These are phyloP conservation scores for Oryzias woworae DNA, from an alignment of 2,113 vertebrate genomes.

Conservation along the genomic window DNA sequence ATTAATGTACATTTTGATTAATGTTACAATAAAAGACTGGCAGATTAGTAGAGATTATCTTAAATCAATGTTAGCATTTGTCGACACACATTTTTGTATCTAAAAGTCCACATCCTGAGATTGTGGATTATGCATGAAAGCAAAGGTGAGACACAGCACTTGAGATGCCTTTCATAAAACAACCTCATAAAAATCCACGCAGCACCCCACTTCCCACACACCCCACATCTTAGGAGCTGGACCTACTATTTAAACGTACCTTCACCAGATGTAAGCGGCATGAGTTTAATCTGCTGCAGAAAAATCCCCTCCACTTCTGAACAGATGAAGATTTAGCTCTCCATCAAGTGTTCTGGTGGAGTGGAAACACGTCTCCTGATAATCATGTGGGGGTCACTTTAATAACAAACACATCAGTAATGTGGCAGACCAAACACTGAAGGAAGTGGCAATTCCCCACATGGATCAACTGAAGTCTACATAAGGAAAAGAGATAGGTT, in stretches of 20 bases:
- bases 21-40: background rate
- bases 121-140: background rate
- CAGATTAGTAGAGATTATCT: background rate
- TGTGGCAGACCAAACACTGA: background rate
- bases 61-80: background rate
- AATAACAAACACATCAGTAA: background rate
- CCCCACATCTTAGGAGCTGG: constrained; percentile 18
- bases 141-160: background rate
- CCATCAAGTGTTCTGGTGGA: background rate
- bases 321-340: background rate
- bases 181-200: constrained; percentile 3
- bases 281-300: constrained; percentile 16
- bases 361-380: background rate
- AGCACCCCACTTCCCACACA: background rate
- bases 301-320: background rate
- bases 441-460: too few relatives aligned
- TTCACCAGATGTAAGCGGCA: constrained; percentile 20
- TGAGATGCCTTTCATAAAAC: constrained; percentile 14
- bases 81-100: background rate
- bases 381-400: background rate
- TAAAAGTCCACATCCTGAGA: background rate
- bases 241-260: constrained; percentile 27
- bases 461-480: too few relatives aligned
- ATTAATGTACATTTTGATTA: constrained; percentile 5
- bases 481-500: too few relatives aligned